Conservation (phyloP, 1,140 invertebrate species). For the Battus philenor region DNA sequence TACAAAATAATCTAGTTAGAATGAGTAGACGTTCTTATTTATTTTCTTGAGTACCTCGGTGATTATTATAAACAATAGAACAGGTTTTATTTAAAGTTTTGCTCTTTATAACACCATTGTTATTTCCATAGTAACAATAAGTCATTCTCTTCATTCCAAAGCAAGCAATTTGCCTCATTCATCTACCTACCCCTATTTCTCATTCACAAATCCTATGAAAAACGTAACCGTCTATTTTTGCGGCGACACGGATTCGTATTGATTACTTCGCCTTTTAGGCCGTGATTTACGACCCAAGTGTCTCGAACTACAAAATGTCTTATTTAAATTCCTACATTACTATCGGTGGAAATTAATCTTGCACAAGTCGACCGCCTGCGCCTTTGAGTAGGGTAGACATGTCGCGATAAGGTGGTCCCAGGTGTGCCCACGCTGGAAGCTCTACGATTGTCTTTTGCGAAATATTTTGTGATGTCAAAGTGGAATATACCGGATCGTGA, state of each 20-base stretch:
- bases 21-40: too few relatives aligned
- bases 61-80: too few relatives aligned
- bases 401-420: constrained; percentile 7
- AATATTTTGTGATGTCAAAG: constrained; percentile 13
- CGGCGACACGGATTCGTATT: neutral
- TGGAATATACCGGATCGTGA: neutral
- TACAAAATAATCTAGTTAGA: too few relatives aligned
- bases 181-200: neutral
- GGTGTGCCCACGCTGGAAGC: neutral
- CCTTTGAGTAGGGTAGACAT: constrained; percentile 10
- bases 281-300: constrained; percentile 3
- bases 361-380: neutral
- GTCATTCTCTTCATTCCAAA: neutral
- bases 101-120: too few relatives aligned
- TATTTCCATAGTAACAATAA: too few relatives aligned
- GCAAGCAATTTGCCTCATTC: neutral
- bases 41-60: too few relatives aligned
- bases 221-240: neutral
- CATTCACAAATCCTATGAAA: constrained; percentile 1
- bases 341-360: constrained; percentile 12
- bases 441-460: constrained; percentile 7
- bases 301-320: constrained; percentile 5
- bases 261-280: neutral
- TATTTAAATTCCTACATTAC: constrained; percentile 5
- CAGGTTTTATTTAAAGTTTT: too few relatives aligned